A percentile compares a stretch with the other conserved stretches of the same genome.
These are phyloP conservation scores for Paracyclopina nana DNA, from an alignment of 1,140 invertebrate species.

Conservation along the genomic window DNA sequence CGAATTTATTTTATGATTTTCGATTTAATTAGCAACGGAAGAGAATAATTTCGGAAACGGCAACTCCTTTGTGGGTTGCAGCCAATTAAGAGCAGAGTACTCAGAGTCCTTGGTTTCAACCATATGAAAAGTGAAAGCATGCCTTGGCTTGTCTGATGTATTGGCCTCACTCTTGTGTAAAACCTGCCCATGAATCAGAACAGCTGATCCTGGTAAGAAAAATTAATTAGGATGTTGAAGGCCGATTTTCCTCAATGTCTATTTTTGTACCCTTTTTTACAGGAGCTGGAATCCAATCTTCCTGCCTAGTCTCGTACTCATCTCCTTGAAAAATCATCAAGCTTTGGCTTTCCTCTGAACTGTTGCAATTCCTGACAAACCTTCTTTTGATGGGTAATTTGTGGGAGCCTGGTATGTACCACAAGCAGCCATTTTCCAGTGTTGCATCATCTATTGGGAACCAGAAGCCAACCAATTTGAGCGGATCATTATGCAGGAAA, in stretches of 20 bases:
- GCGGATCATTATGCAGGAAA: slow-evolving; percentile 58
- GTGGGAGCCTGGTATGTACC: slow-evolving; percentile 62
- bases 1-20: no score
- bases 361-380: slow-evolving; percentile 16
- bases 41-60: slow-evolving; percentile 30
- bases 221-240: slow-evolving; percentile 8
- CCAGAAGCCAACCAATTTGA: slow-evolving; percentile 62
- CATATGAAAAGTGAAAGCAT: slow-evolving; percentile 89
- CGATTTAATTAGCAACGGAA: no score
- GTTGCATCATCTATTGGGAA: slow-evolving; percentile 81
- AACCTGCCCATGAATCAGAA: slow-evolving; percentile 77
- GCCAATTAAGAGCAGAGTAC: slow-evolving; percentile 68
- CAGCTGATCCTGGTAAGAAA: slow-evolving; percentile 46
- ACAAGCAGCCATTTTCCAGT: slow-evolving; percentile 78
- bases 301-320: slow-evolving; percentile 28
- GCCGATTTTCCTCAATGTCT: slow-evolving; percentile 1
- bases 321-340: slow-evolving; percentile 12
- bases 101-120: slow-evolving; percentile 51
- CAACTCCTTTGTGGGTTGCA: slow-evolving; percentile 39
- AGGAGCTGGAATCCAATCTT: slow-evolving; percentile 51
- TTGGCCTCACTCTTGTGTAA: slow-evolving; percentile 80
- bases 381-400: slow-evolving; percentile 36
- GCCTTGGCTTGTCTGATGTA: slow-evolving; percentile 53
- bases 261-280: slow-evolving; percentile 46
- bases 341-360: neutral